Base-by-base conservation (phyloP, 2,888 invertebrate species). In the Nemotelus nigrinus region DNA sequence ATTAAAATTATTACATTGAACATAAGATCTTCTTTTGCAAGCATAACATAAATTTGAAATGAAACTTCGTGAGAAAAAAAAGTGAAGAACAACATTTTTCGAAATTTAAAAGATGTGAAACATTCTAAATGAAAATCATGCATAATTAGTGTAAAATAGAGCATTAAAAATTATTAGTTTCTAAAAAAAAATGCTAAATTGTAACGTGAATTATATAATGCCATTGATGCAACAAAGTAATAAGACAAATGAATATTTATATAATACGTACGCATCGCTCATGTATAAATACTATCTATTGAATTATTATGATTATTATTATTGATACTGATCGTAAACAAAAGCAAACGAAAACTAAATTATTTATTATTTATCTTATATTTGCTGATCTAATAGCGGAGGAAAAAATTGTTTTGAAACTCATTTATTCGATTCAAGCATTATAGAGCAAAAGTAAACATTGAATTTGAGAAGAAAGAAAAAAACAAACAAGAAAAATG, bases 221-320 rank as follows among this genome's bases (percentile, higher is more conserved):
- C 25, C 25, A 25, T 25, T 25, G 25, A 25, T 25, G 25, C 25
- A 25, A 25, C 25, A 25, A 25, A 25, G 25, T 25, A 25, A 25
- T 25, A 25, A 25, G 25, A 25, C 0, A 25, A 25, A 25, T 25
- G 3, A 72, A 47, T 45, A 47, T 65, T 76, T 64, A 76, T 65
- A 65, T 60, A 5, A 77, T 77, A 77, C 68, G 58, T 68, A 77
- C 67, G 68, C 68, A 58, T 58, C 55, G 77, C 68, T 77, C 77
- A 77, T 77, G 77, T 77, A 76, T 64, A 76, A 76, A 76, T n/a
- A 75, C 45, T 75, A 44, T 39, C 25, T 57, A 57, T 57, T 50
- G 55, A 43, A 48, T 45, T 55, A 70, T 68, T 68, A 57, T 50
- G 48, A 63, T 63, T 63, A 63, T 63, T 43, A 63, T 63, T 43